These are phyloP conservation scores for Luehdorfia chinensis DNA, from an alignment of 1,140 invertebrate genomes.

Conservation along the genomic window DNA sequence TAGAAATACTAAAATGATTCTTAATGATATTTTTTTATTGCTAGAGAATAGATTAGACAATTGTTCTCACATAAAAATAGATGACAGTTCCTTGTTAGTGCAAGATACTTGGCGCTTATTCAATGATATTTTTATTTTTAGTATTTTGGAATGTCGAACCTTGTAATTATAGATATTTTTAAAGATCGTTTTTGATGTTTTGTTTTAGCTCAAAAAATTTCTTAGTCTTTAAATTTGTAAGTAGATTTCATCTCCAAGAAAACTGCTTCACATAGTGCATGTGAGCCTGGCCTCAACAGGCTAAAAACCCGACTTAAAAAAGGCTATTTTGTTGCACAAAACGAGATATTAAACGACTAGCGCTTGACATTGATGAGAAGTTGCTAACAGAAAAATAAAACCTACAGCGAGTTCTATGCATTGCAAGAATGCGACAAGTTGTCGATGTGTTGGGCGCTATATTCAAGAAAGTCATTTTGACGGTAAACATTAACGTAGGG, in stretches of 20 bases:
- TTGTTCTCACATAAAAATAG: slow-evolving; percentile 22
- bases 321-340: slow-evolving; percentile 36
- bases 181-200: too few relatives aligned
- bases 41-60: too few relatives aligned
- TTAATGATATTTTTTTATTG: too few relatives aligned
- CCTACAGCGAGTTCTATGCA: slow-evolving; percentile 6
- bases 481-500: slow-evolving; percentile 63
- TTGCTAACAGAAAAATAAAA: slow-evolving; percentile 22
- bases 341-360: slow-evolving; percentile 31
- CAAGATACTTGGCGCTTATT: slow-evolving; percentile 42
- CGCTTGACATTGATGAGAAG: slow-evolving; percentile 25
- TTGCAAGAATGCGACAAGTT: slow-evolving; percentile 22
- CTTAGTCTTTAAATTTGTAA: too few relatives aligned
- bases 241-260: too few relatives aligned
- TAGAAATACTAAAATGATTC: too few relatives aligned
- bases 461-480: slow-evolving; percentile 63
- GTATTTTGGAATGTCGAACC: slow-evolving; percentile 27
- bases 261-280: too few relatives aligned
- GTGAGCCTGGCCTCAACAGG: too few relatives aligned
- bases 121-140: slow-evolving; percentile 49
- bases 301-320: too few relatives aligned
- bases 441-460: slow-evolving; percentile 31
- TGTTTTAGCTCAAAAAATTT: too few relatives aligned
- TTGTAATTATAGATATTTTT: slow-evolving; percentile 16
- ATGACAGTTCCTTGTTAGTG: slow-evolving; percentile 30